phyloP scores from a whole-genome alignment of 1,140 invertebrate species.

The Triops cancriformis region DNA sequence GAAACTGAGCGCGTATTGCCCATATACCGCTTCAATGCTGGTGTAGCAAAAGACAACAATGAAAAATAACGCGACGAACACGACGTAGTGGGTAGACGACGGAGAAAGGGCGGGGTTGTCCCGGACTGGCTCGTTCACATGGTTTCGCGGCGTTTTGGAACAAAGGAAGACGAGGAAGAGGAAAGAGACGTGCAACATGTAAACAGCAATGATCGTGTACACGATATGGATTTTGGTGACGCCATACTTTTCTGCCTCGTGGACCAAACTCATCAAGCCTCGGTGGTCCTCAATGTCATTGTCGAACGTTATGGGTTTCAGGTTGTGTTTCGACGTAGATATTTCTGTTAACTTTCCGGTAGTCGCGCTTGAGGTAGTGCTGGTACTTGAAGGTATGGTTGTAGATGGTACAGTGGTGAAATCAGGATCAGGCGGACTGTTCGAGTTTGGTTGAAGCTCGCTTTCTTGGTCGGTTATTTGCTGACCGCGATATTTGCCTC shows the following conservation, averaged over 20 bases:
- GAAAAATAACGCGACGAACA: constrained; percentile 39
- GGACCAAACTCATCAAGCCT: neutral
- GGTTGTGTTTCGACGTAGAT: constrained; percentile 14
- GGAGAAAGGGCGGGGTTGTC: neutral
- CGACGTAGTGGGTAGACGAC: constrained; percentile 30
- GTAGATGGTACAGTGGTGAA: neutral
- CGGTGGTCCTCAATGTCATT: constrained; percentile 32
- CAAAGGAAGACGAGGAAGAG: constrained; percentile 42
- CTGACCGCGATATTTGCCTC: constrained; percentile 25
- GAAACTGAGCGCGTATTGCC: constrained; percentile 41
- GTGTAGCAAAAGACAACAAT: constrained; percentile 43
- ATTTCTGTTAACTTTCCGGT: constrained; percentile 23
- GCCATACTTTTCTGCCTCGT: constrained; percentile 31
- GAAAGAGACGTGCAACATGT: constrained; percentile 39
- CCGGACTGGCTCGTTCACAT: neutral
- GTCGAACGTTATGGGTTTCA: constrained; percentile 34
- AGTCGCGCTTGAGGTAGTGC: neutral
- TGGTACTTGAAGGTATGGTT: neutral
- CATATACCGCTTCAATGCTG: constrained; percentile 42
- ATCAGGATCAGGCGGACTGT: too few species aligned
- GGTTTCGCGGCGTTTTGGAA: constrained; percentile 35
- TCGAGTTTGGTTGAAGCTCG: neutral
- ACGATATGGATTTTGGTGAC: constrained; percentile 44
- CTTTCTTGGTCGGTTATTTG: neutral
- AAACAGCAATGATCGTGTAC: constrained; percentile 41